Conservation (phyloP, 2,888 invertebrate genomes). For the Archaeoteleia sp. region DNA sequence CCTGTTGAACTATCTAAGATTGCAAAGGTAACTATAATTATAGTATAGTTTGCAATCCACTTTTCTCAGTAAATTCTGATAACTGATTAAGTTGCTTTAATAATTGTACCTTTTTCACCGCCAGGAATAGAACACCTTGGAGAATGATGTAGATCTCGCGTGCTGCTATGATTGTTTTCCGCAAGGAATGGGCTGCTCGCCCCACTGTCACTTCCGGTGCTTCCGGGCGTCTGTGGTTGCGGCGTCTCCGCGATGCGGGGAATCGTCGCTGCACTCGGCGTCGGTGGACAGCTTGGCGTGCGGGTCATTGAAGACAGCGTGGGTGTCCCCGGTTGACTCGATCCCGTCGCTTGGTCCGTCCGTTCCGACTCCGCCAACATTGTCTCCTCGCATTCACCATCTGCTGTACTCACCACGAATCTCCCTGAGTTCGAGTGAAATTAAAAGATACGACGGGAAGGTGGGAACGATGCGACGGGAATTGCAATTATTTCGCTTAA, state of each 20-base stretch:
- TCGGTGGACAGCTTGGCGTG: constrained; percentile 67
- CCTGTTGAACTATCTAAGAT: no score
- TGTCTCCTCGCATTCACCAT: constrained; percentile 68
- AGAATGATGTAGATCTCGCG: constrained; percentile 63
- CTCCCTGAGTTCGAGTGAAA: constrained; percentile 70
- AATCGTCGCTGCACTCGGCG: constrained; percentile 63
- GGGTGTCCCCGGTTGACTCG: constrained; percentile 62
- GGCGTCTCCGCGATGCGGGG: constrained; percentile 72
- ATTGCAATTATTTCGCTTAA: no score
- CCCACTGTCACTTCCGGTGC: constrained; percentile 74
- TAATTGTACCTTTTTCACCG: constrained; percentile 67
- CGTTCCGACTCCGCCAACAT: constrained; percentile 52
- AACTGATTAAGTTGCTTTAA: background rate
- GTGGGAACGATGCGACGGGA: background rate
- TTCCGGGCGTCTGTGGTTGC: constrained; percentile 72
- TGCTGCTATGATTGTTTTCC: constrained; percentile 70
- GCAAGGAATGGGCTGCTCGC: constrained; percentile 75
- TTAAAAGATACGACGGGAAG: constrained; percentile 51
- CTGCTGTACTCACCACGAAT: constrained; percentile 75
- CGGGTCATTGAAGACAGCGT: constrained; percentile 63
- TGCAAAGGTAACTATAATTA: no score
- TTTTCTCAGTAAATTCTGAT: no score
- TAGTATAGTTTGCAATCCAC: no score
- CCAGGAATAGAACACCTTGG: constrained; percentile 72
- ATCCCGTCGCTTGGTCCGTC: constrained; percentile 45